These are phyloP conservation scores for Pygocentrus nattereri DNA, from an alignment of 2,797 vertebrate genomes.

Conservation along the genomic window DNA sequence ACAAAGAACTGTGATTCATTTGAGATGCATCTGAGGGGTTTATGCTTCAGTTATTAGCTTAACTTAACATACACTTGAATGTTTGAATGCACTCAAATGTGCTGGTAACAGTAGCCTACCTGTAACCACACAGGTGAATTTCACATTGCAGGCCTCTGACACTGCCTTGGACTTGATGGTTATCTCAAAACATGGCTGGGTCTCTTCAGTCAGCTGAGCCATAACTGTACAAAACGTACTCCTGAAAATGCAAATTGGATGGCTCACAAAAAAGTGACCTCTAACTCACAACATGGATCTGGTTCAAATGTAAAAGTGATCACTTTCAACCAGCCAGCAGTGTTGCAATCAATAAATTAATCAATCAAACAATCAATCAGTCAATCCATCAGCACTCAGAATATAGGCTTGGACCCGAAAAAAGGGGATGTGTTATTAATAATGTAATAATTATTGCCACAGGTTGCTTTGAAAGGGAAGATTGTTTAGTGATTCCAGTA, in stretches of 20 bases:
- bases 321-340: background rate
- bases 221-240: conserved; percentile 97
- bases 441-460: conserved; percentile 15
- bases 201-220: conserved; percentile 96
- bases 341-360: background rate
- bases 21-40: background rate
- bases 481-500: conserved; percentile 39
- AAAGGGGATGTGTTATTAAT: conserved; percentile 8
- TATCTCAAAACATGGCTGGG: conserved; percentile 94
- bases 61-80: background rate
- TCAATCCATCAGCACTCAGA: background rate
- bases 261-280: conserved; percentile 14
- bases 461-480: conserved; percentile 7
- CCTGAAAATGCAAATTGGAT: conserved; percentile 76
- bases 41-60: background rate
- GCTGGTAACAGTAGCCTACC: conserved; percentile 75
- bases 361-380: conserved; percentile 46
- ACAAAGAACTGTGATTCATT: background rate
- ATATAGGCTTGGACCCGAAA: background rate
- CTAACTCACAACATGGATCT: conserved; percentile 2
- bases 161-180: conserved; percentile 95
- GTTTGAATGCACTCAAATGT: background rate
- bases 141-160: conserved; percentile 93
- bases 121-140: conserved; percentile 94
- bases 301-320: background rate